These are phyloP conservation scores for Oscheius sp. DNA, from an alignment of 1,140 invertebrate genomes.

Conservation along the genomic window DNA sequence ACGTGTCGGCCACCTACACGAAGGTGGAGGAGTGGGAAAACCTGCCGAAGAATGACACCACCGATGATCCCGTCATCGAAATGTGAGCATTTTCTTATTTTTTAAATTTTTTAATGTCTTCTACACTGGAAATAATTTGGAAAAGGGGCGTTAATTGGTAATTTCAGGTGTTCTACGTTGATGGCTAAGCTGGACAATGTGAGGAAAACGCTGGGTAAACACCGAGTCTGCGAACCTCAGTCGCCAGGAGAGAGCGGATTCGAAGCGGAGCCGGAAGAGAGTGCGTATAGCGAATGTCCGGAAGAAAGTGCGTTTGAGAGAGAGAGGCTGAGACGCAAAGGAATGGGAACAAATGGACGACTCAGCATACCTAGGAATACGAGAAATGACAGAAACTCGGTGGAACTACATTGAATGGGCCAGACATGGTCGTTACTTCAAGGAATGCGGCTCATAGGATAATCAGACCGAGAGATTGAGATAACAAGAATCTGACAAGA, in stretches of 20 bases:
- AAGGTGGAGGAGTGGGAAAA: not conserved
- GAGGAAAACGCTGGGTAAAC: slow-evolving; percentile 23
- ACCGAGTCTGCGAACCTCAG: not conserved
- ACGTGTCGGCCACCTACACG: not conserved
- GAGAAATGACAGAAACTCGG: too few relatives aligned
- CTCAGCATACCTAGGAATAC: too few relatives aligned
- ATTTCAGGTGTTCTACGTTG: slow-evolving; percentile 23
- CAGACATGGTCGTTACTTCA: too few relatives aligned
- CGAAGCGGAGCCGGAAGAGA: slow-evolving; percentile 1
- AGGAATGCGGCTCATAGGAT: too few relatives aligned
- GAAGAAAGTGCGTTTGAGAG: slow-evolving; percentile 6
- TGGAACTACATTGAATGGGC: too few relatives aligned
- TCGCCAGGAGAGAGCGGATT: slow-evolving; percentile 13
- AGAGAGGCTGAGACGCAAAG: too few relatives aligned
- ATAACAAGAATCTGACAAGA: too few relatives aligned
- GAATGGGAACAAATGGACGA: too few relatives aligned
- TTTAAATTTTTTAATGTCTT: too few relatives aligned
- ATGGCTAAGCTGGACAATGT: slow-evolving; percentile 26
- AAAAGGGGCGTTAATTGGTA: not conserved
- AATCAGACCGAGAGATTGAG: too few relatives aligned
- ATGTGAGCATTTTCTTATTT: slow-evolving; percentile 11
- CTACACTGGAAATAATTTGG: not conserved
- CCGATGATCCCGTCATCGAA: slow-evolving; percentile 16
- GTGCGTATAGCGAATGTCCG: not conserved
- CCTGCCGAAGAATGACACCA: not conserved